Percentiles rank a stretch among this genome's conserved stretches.
Conservation (phyloP, 2,797 vertebrate species). For the Coluber constrictor region DNA sequence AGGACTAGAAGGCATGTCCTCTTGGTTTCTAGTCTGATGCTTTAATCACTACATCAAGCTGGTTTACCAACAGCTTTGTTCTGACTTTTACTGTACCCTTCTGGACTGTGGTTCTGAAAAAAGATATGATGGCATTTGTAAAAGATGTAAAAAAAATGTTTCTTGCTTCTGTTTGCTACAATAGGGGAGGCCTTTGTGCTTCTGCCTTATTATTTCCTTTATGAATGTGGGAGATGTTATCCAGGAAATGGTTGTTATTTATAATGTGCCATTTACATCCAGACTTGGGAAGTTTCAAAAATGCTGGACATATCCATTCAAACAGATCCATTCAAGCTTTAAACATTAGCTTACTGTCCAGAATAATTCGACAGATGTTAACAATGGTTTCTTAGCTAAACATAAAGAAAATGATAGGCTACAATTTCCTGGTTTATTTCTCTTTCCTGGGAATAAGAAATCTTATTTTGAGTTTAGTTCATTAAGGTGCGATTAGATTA, state of each 20-base stretch:
- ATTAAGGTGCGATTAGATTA: not conserved
- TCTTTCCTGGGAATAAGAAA: not conserved
- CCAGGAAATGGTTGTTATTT: not conserved
- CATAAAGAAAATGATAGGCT: not conserved
- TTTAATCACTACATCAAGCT: not conserved
- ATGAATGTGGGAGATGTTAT: not conserved
- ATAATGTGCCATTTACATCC: not conserved
- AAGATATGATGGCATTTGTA: not conserved
- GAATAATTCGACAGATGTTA: not conserved
- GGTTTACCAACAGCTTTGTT: not conserved
- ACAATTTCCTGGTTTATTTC: not conserved
- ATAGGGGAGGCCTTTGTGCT: not conserved
- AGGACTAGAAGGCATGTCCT: not conserved
- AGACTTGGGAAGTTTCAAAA: not conserved
- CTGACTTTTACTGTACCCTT: not conserved
- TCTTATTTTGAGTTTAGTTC: not conserved
- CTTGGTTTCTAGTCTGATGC: not conserved
- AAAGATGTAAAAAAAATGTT: not conserved
- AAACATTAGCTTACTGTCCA: not conserved
- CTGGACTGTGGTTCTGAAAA: not conserved
- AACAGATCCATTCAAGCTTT: not conserved
- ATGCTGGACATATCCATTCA: not conserved
- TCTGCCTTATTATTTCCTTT: not conserved
- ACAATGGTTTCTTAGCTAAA: not conserved
- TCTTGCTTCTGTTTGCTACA: not conserved